Base-by-base conservation (phyloP, 2,888 invertebrate genomes). In the Trilocha varians region DNA sequence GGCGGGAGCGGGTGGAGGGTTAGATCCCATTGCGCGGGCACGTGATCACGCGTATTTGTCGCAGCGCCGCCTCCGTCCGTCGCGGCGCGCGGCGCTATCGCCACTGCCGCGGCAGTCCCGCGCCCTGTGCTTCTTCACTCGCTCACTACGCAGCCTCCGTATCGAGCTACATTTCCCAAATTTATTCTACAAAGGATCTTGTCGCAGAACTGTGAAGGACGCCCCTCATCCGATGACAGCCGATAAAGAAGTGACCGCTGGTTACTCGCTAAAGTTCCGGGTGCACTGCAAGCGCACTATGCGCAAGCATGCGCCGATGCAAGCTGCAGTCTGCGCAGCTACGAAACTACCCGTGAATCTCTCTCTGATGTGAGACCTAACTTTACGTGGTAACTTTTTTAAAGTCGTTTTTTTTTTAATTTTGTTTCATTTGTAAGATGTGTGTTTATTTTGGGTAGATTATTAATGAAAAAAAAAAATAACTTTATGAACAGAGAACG, bases 81-180 rank as follows among this genome's bases (percentile, higher is more conserved):
- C 65, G 64, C 65, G 72, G 65, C 67, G 62, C 66, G 68, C 68
- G 68, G 63, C 69, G 54, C 62, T 65, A 48, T 62, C 65, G 68
- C 70, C 76, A 74, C 72, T 71, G 69, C 62, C 70, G 62, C 57
- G 53, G 53, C 59, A 46, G 62, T 53, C 58, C 56, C 68, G 57
- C 62, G 50, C 53, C 59, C 56, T 53, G 45, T 55, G 60, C 53
- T 49, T 55, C 55, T 63, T 49, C 59, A 59, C 59, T 57, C 66
- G 62, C 68, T 71, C 68, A 82, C 76, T 78, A 80, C 80, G 83
- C 83, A 80, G 82, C 78, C 82, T 79, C 78, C 70, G 80, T 84
- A 84, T 80, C 77, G 80, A 84, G 78, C 84, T 71, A 77, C 70
- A 68, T 58, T 73, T 70, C 68, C 73, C 75, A 55, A 72, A 73